phyloP scores from a whole-genome alignment of 2,888 invertebrate species.

The Orthosia gothica region DNA sequence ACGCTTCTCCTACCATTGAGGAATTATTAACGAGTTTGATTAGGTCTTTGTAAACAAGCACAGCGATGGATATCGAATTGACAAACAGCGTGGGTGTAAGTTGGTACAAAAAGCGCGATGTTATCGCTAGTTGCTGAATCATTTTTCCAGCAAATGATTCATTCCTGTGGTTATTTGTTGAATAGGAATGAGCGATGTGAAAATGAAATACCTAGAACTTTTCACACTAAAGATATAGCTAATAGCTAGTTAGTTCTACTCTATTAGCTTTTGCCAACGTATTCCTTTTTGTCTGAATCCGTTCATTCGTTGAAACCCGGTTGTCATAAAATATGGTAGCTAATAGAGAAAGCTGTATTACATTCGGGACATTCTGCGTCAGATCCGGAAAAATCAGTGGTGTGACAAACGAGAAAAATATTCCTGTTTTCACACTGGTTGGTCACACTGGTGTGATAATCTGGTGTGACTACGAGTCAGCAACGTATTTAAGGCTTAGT shows the following conservation, averaged over 20 bases:
- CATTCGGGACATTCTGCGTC: too few species aligned
- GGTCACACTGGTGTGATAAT: too few species aligned
- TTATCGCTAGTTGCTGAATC: conserved; percentile 46
- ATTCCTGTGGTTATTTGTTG: conserved; percentile 23
- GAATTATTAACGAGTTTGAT: background rate
- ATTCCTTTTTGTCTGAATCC: too few species aligned
- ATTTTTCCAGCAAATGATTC: conserved; percentile 46
- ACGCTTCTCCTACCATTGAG: conserved; percentile 32
- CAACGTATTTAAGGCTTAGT: too few species aligned
- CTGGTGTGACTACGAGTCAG: too few species aligned
- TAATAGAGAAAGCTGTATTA: too few species aligned
- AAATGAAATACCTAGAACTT: background rate
- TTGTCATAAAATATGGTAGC: too few species aligned
- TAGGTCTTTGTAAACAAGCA: conserved; percentile 16
- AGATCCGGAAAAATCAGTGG: too few species aligned
- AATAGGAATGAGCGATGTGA: conserved; percentile 34
- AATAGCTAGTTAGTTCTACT: too few species aligned
- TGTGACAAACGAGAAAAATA: too few species aligned
- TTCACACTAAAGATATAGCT: background rate
- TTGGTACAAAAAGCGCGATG: conserved; percentile 15
- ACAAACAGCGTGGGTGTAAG: conserved; percentile 31
- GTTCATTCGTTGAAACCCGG: too few species aligned
- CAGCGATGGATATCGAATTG: conserved; percentile 28
- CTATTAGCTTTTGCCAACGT: background rate
- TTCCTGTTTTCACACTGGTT: too few species aligned